Percentiles rank a stretch among this genome's conserved stretches.
These are phyloP conservation scores for Tupaia chinensis DNA, from an alignment of 2,113 vertebrate genomes.

Conservation along the genomic window DNA sequence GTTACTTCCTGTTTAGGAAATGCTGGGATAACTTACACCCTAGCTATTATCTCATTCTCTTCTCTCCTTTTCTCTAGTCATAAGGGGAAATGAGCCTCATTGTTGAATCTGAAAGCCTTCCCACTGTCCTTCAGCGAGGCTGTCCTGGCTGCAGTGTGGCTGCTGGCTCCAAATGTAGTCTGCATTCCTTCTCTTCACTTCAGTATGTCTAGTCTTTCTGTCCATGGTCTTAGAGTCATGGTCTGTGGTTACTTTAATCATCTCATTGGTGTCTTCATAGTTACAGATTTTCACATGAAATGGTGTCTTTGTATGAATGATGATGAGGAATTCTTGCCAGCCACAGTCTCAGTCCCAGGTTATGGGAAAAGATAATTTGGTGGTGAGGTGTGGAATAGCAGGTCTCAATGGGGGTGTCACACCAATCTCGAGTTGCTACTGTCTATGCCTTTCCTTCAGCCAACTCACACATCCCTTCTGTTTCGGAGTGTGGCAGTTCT, in stretches of 20 bases:
- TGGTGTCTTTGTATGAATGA: background rate
- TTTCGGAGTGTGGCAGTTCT: background rate
- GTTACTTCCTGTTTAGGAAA: background rate
- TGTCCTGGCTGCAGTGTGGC: too few species aligned
- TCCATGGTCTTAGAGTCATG: background rate
- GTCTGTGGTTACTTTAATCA: too few species aligned
- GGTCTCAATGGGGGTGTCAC: background rate
- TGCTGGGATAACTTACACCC: fast-evolving
- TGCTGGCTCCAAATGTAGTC: background rate
- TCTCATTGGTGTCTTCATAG: too few species aligned
- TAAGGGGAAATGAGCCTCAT: background rate
- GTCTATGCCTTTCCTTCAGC: fast-evolving
- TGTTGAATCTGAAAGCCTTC: background rate
- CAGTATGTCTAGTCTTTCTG: too few species aligned
- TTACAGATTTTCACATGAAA: background rate
- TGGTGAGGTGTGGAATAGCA: background rate
- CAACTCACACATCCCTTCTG: fast-evolving
- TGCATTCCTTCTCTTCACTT: too few species aligned
- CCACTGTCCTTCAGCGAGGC: fast-evolving
- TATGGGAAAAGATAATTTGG: background rate
- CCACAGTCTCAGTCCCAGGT: background rate
- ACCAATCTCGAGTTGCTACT: background rate
- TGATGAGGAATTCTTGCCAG: fast-evolving
- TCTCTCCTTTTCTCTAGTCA: too few species aligned
- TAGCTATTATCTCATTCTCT: fast-evolving